Percentiles rank a stretch among this genome's conserved stretches.
These are phyloP conservation scores for Mamestra configurata DNA, from an alignment of 1,140 invertebrate species.

Conservation along the genomic window DNA sequence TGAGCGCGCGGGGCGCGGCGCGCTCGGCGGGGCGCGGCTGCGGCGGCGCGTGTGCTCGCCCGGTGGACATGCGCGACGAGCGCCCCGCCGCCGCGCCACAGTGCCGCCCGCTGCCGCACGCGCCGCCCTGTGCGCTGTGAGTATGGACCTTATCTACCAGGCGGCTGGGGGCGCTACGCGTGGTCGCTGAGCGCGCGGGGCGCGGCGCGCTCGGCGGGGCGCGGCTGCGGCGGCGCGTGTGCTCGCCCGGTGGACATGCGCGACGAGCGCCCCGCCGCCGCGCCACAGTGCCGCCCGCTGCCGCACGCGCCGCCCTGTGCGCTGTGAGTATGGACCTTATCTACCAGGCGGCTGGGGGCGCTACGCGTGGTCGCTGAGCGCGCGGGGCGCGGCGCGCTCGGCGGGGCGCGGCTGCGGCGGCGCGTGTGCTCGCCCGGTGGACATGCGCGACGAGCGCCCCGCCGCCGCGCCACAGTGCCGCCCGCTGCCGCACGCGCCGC, in stretches of 20 bases:
- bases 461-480: constrained; percentile 73
- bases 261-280: constrained; percentile 87
- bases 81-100: constrained; percentile 71
- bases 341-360: too few relatives aligned
- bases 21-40: constrained; percentile 88
- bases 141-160: constrained; percentile 54
- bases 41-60: constrained; percentile 74
- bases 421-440: constrained; percentile 96
- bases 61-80: constrained; percentile 78
- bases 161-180: constrained; percentile 97
- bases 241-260: constrained; percentile 97
- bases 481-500: constrained; percentile 73
- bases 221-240: constrained; percentile 86
- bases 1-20: constrained; percentile 95
- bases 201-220: constrained; percentile 91
- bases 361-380: constrained; percentile 97
- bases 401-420: constrained; percentile 76
- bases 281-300: constrained; percentile 74
- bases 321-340: constrained; percentile 66
- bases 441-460: constrained; percentile 91
- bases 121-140: constrained; percentile 76
- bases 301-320: constrained; percentile 74
- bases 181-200: constrained; percentile 97
- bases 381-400: constrained; percentile 94
- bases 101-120: constrained; percentile 75